Percentiles rank a stretch among this genome's conserved stretches.
Evolutionary conservation across 1,140 invertebrate genomes (phyloP).

Genomic region (Halesus radiatus): DNA sequence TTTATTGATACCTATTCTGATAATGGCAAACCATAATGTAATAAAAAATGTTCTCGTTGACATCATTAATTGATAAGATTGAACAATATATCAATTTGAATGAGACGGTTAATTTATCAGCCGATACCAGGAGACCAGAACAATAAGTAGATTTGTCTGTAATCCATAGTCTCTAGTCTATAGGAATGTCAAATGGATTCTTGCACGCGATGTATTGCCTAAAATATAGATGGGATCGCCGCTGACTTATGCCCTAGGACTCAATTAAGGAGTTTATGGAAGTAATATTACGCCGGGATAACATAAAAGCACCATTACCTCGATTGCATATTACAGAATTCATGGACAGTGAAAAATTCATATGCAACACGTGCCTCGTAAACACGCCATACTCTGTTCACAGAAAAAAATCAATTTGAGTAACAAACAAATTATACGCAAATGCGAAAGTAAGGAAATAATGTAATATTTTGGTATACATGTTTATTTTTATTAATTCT

Average conservation of each 20-base stretch:
- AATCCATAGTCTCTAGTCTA: too few species aligned
- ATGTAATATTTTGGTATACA: too few species aligned
- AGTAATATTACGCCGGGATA: neutral
- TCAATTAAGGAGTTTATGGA: constrained; percentile 24
- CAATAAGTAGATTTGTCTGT: constrained; percentile 6
- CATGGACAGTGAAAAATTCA: constrained; percentile 1
- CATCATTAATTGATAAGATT: neutral
- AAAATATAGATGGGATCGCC: neutral
- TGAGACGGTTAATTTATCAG: neutral
- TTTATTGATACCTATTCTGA: too few species aligned
- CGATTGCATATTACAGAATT: constrained; percentile 6
- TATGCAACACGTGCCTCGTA: neutral
- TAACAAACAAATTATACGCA: too few species aligned
- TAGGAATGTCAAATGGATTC: neutral
- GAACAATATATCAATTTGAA: neutral
- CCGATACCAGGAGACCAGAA: constrained; percentile 1
- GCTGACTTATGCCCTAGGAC: constrained; percentile 18
- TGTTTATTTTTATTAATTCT: too few species aligned
- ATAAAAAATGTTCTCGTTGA: too few species aligned
- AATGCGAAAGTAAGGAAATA: too few species aligned
- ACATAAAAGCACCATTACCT: constrained; percentile 24
- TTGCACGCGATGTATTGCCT: constrained; percentile 13
- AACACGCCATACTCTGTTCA: too few species aligned
- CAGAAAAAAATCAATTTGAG: too few species aligned
- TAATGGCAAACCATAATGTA: too few species aligned